These are phyloP conservation scores for Drosophila pseudotakahashii DNA, from an alignment of 2,888 invertebrate species.

Conservation along the genomic window DNA sequence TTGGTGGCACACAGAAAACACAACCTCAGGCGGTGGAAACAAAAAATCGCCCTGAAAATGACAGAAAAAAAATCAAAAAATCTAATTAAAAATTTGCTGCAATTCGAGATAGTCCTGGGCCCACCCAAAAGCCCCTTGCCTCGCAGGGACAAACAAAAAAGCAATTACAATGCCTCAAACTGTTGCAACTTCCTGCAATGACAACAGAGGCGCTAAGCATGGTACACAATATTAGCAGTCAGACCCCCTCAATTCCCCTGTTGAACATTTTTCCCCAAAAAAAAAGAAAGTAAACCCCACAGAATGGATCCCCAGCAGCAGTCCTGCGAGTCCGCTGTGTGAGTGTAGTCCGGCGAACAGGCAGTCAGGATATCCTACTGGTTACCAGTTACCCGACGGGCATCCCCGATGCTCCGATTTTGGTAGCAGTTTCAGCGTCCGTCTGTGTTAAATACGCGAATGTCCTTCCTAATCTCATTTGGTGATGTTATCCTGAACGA, in stretches of 20 bases:
- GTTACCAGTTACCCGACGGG: constrained; percentile 41
- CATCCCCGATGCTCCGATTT: constrained; percentile 24
- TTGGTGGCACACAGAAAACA: constrained; percentile 60
- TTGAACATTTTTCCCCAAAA: constrained; percentile 28
- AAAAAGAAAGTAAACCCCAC: constrained; percentile 23
- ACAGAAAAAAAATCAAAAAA: constrained; percentile 58
- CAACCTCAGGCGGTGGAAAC: constrained; percentile 57
- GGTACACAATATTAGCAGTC: constrained; percentile 65
- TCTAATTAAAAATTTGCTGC: constrained; percentile 77
- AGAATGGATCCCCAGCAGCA: constrained; percentile 31
- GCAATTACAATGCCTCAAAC: constrained; percentile 81
- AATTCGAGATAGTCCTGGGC: constrained; percentile 32
- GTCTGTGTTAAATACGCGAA: constrained; percentile 76
- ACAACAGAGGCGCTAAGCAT: constrained; percentile 70
- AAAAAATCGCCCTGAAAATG: constrained; percentile 50
- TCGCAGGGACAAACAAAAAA: constrained; percentile 75
- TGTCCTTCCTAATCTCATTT: constrained; percentile 83
- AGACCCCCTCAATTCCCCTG: constrained; percentile 8
- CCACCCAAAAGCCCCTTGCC: constrained; percentile 3
- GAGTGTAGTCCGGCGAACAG: constrained; percentile 65
- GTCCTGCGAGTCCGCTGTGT: constrained; percentile 13
- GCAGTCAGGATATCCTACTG: constrained; percentile 75
- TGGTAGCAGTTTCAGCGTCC: constrained; percentile 44
- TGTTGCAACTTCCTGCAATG: constrained; percentile 75
- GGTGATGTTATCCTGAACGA: constrained; percentile 71